A percentile compares a stretch with the other conserved stretches of the same genome.
Evolutionary conservation across 2,113 vertebrate genomes (phyloP).

Genomic region (Hyaena hyaena): DNA sequence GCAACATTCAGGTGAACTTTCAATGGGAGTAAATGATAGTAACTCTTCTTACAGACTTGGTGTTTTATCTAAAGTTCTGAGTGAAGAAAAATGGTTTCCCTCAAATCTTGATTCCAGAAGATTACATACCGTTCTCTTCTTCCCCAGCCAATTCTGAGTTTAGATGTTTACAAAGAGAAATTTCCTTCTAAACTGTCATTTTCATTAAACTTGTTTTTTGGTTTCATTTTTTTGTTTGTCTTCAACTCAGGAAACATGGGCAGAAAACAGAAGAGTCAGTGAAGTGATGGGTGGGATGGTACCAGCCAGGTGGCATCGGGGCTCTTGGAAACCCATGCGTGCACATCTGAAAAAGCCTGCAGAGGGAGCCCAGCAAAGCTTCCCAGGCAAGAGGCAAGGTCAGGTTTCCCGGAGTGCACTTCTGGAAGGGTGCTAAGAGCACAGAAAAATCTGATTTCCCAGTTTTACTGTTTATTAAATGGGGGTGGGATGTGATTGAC

Average conservation of each 20-base stretch:
- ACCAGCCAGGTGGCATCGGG: too few relatives aligned
- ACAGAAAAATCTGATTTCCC: neutral
- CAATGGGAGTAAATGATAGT: neutral
- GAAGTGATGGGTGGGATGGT: neutral
- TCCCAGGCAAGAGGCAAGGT: rapidly evolving
- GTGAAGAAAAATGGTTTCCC: neutral
- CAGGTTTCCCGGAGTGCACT: neutral
- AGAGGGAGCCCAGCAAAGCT: neutral
- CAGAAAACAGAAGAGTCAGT: neutral
- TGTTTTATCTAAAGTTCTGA: neutral
- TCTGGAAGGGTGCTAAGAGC: neutral
- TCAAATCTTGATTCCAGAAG: neutral
- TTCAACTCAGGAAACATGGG: neutral
- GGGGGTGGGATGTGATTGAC: neutral
- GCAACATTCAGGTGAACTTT: neutral
- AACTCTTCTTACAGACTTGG: neutral
- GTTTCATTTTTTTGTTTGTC: neutral
- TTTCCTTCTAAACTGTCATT: neutral
- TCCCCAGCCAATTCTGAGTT: neutral
- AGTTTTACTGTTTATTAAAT: neutral
- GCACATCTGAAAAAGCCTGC: neutral
- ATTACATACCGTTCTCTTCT: neutral
- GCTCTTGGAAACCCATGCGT: rapidly evolving
- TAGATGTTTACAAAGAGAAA: neutral
- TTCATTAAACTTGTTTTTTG: neutral